Evolutionary conservation across 2,113 vertebrate species (phyloP).

Genomic region (Malurus cyaneus): DNA sequence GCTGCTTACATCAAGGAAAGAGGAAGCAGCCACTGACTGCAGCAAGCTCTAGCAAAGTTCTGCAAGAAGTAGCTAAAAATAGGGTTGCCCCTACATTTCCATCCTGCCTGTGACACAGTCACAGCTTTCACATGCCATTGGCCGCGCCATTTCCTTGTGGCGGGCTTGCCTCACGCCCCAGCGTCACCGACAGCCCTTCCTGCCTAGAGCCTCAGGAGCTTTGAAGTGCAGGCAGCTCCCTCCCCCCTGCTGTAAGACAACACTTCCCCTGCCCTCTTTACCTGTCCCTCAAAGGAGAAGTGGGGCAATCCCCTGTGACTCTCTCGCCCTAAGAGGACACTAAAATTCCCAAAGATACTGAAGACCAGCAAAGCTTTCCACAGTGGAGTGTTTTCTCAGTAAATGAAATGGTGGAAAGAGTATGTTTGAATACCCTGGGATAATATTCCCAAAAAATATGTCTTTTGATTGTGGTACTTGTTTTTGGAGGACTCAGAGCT

Average conservation of each 20-base stretch:
- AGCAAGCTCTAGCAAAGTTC: neutral
- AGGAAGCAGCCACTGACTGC: constrained; percentile 19
- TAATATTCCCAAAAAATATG: neutral
- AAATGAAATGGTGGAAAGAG: neutral
- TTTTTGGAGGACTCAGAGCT: neutral
- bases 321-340: accelerated
- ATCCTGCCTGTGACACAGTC: constrained; percentile 26
- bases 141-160: neutral
- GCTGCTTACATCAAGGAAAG: constrained; percentile 52
- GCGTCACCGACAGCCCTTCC: constrained; percentile 9
- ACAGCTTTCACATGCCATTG: neutral
- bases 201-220: neutral
- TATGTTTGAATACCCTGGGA: neutral
- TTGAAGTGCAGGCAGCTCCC: neutral
- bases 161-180: neutral
- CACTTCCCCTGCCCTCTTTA: constrained; percentile 9
- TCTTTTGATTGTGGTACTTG: neutral
- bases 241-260: neutral
- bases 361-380: neutral
- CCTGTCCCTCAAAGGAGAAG: neutral
- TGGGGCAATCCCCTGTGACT: neutral
- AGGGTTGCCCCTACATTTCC: constrained; percentile 35
- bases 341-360: neutral
- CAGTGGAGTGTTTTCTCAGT: neutral
- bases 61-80: constrained; percentile 60